Percentiles rank a stretch among this genome's conserved stretches.
phyloP scores from a whole-genome alignment of 2,888 invertebrate genomes.

The Drosophila eohydei region DNA sequence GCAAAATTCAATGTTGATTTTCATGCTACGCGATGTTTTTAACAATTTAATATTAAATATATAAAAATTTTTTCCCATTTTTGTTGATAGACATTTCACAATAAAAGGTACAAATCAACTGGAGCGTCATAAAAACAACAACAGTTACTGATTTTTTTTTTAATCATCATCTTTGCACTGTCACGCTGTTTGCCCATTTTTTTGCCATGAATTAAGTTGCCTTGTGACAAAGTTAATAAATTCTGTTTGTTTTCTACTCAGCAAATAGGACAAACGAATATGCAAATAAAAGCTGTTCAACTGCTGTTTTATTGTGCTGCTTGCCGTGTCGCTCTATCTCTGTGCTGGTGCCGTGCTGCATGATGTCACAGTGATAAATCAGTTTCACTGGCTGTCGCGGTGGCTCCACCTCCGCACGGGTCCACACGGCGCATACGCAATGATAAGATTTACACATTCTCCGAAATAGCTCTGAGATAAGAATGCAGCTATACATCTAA shows the following conservation, averaged over 20 bases:
- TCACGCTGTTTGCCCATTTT: slow-evolving; percentile 44
- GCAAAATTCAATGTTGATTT: slow-evolving; percentile 53
- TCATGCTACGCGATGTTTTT: slow-evolving; percentile 38
- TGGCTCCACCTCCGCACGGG: neutral
- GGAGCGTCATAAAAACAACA: neutral
- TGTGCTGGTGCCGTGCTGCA: slow-evolving; percentile 34
- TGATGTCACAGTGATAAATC: slow-evolving; percentile 72
- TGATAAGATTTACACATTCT: slow-evolving; percentile 46
- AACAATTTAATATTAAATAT: slow-evolving; percentile 31
- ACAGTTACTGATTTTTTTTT: neutral
- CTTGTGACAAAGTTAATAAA: slow-evolving; percentile 14
- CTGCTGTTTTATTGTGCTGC: neutral
- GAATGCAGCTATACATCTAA: slow-evolving; percentile 47
- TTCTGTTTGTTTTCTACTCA: neutral
- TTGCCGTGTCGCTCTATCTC: neutral
- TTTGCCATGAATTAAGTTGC: slow-evolving; percentile 31
- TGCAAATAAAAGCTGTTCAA: slow-evolving; percentile 20
- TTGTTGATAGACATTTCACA: slow-evolving; percentile 45
- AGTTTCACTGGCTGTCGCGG: slow-evolving; percentile 44
- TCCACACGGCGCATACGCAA: slow-evolving; percentile 2
- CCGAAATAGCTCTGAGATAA: slow-evolving; percentile 54
- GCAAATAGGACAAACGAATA: slow-evolving; percentile 17
- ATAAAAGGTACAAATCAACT: slow-evolving; percentile 6
- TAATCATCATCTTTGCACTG: slow-evolving; percentile 32
- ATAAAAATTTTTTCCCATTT: neutral